phyloP scores from a whole-genome alignment of 2,888 invertebrate genomes.

The Ectemnius cavifrons region DNA sequence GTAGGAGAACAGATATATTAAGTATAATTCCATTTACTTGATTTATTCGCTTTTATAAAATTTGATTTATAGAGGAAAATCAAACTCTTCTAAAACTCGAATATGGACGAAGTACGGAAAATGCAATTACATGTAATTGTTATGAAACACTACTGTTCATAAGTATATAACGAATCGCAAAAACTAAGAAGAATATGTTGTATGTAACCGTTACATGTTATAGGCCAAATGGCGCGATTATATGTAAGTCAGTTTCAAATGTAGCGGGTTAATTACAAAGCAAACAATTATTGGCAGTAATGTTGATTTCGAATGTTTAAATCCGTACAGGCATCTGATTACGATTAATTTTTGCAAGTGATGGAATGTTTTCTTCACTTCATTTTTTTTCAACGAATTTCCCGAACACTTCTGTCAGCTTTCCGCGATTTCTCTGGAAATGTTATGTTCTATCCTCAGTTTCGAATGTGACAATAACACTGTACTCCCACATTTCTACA shows the following conservation, averaged over 20 bases:
- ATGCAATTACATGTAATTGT: conserved; percentile 32
- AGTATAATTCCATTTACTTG: too few species aligned
- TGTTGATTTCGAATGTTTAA: conserved; percentile 34
- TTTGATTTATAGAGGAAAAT: too few species aligned
- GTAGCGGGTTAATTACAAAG: conserved; percentile 62
- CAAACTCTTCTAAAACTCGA: too few species aligned
- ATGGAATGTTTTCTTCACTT: conserved; percentile 66
- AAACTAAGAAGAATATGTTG: conserved; percentile 26
- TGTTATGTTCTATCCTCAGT: conserved; percentile 45
- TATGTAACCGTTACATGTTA: conserved; percentile 31
- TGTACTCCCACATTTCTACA: conserved; percentile 64
- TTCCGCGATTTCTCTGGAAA: conserved; percentile 46
- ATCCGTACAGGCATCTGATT: conserved; percentile 42
- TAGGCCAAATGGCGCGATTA: conserved; percentile 32
- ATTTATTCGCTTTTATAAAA: too few species aligned
- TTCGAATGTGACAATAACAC: conserved; percentile 64
- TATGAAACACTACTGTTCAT: conserved; percentile 28
- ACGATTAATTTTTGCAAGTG: conserved; percentile 44
- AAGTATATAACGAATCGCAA: not conserved
- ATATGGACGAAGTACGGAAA: conserved; percentile 22
- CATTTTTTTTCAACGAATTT: conserved; percentile 29
- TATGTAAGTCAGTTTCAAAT: conserved; percentile 44
- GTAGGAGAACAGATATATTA: too few species aligned
- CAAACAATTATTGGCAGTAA: conserved; percentile 56
- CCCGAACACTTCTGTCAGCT: conserved; percentile 43